A percentile compares a stretch with the other conserved stretches of the same genome.
phyloP scores from a whole-genome alignment of 1,140 invertebrate genomes.

The Drosophila bifasciata region DNA sequence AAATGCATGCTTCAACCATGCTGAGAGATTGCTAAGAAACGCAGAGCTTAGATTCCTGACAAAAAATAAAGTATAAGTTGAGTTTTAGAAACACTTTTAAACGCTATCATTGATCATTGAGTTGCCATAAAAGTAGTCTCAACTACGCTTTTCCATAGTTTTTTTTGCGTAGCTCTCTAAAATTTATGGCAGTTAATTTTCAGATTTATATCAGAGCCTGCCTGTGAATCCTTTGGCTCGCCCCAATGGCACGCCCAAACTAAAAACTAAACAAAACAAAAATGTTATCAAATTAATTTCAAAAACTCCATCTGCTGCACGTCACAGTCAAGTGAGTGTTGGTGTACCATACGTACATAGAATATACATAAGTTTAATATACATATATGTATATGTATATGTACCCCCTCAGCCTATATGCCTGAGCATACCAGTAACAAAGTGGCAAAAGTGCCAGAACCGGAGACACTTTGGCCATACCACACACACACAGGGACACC shows the following conservation, averaged over 20 bases:
- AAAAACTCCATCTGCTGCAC: constrained; percentile 78
- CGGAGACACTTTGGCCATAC: constrained; percentile 59
- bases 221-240: constrained; percentile 10
- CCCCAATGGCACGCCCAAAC: constrained; percentile 10
- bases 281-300: constrained; percentile 78
- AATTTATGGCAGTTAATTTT: constrained; percentile 30
- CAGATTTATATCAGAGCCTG: constrained; percentile 12
- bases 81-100: too few relatives aligned
- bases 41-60: too few relatives aligned
- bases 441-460: constrained; percentile 57
- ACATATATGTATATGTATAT: constrained; percentile 8
- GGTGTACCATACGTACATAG: constrained; percentile 28
- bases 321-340: constrained; percentile 64
- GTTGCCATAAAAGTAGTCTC: too few relatives aligned
- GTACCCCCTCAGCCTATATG: constrained; percentile 36
- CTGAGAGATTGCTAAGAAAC: background rate
- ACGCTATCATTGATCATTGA: too few relatives aligned
- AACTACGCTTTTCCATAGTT: too few relatives aligned
- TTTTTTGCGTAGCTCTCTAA: too few relatives aligned
- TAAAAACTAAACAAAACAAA: constrained; percentile 51
- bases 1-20: background rate
- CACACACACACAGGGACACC: too few relatives aligned
- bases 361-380: constrained; percentile 3
- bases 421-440: constrained; percentile 50
- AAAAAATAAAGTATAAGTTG: too few relatives aligned